Base-by-base conservation (phyloP, 1,140 invertebrate species). In the Nasonia giraulti region DNA sequence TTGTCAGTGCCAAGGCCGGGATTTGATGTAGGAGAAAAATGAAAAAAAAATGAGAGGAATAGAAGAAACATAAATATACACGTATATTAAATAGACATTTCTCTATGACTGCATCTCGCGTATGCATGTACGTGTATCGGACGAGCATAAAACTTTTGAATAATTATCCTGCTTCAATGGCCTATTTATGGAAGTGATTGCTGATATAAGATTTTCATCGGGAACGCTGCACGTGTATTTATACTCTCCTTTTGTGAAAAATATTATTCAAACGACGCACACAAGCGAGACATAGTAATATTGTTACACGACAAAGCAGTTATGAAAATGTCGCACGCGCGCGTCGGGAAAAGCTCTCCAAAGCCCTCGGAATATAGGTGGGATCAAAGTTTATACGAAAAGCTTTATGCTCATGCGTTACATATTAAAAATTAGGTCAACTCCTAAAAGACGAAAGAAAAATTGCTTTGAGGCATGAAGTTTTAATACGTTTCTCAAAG, bases 301-400 rank as follows among this genome's bases (percentile, higher is more conserved):
- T 62, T 62, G 55, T 62, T 20, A n/a, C 20, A 62, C 55, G 20
- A 62, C 55, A 62, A 62, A 62, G 55, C 55, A 20, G 20, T 62
- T 62, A 62, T 62, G 55, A 62, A 62, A 62, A 62, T 62, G 55
- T 20, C 20, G 14, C 14, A n/a, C n/a, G 0, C 27, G 69, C 31
- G 27, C 27, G 3, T 11, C 4, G 3, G 3, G 31, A 71, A 71
- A 71, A 71, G 69, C 27, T 71, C 31, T 71, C 31, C 27, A 71
- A 71, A 71, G 69, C 31, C 69, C 3, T 33, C 12, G 69, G 69
- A 33, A 71, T 20, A 75, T 75, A 74, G 1, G 33, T 44, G 23
- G 75, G 75, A 77, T 77, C 44, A 50, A 50, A 77, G 75, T 77
- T 77, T 50, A 77, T 50, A 23, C 44, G 55, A 50, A 47, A 27